Evolutionary conservation across 2,113 vertebrate genomes (phyloP).

Genomic region (Casuarius casuarius): DNA sequence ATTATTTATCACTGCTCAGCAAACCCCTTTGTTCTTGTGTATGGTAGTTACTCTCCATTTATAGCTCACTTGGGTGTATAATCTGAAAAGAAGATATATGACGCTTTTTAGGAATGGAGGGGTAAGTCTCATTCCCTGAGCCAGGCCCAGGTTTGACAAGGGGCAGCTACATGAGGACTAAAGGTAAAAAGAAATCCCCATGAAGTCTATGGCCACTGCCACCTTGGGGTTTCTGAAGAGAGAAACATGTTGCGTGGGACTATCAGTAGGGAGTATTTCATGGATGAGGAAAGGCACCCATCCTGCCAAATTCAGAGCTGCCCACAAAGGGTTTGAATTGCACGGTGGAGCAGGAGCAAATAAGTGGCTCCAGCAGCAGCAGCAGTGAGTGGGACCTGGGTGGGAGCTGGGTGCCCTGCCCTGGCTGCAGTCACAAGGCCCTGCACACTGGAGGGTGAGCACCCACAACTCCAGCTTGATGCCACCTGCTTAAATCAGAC

Average conservation of each 20-base stretch:
- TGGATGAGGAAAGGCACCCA: not conserved
- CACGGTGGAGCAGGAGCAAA: not conserved
- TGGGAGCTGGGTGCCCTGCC: not conserved
- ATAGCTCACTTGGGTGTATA: constrained; percentile 47
- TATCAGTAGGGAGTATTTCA: not conserved
- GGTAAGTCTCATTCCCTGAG: not conserved
- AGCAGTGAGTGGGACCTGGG: accelerated
- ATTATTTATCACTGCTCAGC: constrained; percentile 33
- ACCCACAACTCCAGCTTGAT: accelerated
- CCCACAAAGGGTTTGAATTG: not conserved
- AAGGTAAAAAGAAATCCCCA: not conserved
- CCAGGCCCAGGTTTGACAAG: not conserved
- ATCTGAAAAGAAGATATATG: not conserved
- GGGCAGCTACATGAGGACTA: not conserved
- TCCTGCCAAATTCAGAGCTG: not conserved
- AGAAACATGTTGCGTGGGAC: not conserved
- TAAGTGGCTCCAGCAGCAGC: not conserved
- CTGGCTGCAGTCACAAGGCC: not conserved
- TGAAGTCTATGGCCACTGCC: not conserved
- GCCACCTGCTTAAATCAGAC: not conserved
- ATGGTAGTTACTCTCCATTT: constrained; percentile 56
- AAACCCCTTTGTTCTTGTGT: not conserved
- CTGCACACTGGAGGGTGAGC: accelerated
- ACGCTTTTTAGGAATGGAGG: not conserved
- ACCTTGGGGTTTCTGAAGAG: not conserved